Percentiles rank a stretch among this genome's conserved stretches.
phyloP scores from a whole-genome alignment of 2,797 vertebrate species.

The Lithobates pipiens region DNA sequence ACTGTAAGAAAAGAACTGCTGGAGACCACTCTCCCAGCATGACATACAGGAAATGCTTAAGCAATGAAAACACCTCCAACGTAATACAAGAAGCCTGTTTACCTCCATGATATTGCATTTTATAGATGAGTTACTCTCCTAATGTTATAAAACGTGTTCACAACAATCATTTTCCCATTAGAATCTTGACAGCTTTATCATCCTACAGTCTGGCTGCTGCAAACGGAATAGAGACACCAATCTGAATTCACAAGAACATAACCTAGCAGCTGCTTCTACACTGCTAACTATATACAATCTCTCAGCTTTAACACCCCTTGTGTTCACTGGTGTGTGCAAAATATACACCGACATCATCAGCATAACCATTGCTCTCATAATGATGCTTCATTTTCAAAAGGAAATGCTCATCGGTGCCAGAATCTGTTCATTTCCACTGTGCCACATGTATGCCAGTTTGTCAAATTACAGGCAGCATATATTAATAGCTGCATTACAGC shows the following conservation, averaged over 20 bases:
- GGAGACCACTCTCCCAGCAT: not conserved
- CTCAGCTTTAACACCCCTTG: constrained; percentile 2
- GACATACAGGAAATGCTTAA: not conserved
- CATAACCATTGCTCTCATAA: constrained; percentile 29
- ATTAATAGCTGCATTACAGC: constrained; percentile 25
- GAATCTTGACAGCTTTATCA: constrained; percentile 37
- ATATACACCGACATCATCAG: constrained; percentile 12
- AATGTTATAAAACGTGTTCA: constrained; percentile 32
- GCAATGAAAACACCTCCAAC: constrained; percentile 3
- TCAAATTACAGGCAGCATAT: constrained; percentile 38
- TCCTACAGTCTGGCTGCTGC: constrained; percentile 25
- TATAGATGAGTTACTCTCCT: constrained; percentile 18
- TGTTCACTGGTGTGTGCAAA: constrained; percentile 2
- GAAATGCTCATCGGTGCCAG: constrained; percentile 34
- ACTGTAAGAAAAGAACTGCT: not conserved
- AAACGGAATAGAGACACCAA: constrained; percentile 13
- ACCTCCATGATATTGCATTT: constrained; percentile 19
- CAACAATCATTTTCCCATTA: constrained; percentile 31
- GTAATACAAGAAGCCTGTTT: not conserved
- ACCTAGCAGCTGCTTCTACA: constrained; percentile 34
- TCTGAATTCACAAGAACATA: constrained; percentile 24
- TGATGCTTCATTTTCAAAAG: constrained; percentile 44
- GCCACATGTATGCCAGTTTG: constrained; percentile 13
- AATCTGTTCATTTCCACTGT: constrained; percentile 21
- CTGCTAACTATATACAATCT: not conserved